A percentile compares a stretch with the other conserved stretches of the same genome.
phyloP scores from a whole-genome alignment of 2,888 invertebrate species.

The Eilema griseolum region DNA sequence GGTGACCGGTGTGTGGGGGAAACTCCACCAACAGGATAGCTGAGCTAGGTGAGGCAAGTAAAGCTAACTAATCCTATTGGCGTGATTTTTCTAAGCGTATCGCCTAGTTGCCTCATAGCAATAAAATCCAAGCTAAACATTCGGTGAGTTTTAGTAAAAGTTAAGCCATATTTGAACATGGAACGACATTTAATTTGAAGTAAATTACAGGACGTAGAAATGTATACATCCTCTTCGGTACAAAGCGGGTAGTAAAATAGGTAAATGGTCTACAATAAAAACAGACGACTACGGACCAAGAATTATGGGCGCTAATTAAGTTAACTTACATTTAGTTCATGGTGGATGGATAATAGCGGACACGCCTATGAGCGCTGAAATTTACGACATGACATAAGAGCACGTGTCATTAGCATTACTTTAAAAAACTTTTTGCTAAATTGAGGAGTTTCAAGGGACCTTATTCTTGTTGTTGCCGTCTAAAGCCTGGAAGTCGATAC shows the following conservation, averaged over 20 bases:
- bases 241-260: background rate
- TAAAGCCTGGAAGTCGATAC: too few species aligned
- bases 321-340: background rate
- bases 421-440: background rate
- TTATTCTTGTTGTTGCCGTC: too few species aligned
- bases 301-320: background rate
- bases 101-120: background rate
- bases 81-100: background rate
- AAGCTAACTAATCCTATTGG: background rate
- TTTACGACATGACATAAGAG: background rate
- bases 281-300: background rate
- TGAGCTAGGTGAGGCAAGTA: too few species aligned
- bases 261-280: background rate
- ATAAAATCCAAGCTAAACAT: background rate
- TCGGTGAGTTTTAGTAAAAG: background rate
- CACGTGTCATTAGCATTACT: background rate
- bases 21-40: background rate
- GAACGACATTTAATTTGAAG: slow-evolving; percentile 1
- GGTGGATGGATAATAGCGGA: background rate
- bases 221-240: background rate
- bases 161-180: background rate
- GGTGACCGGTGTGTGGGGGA: background rate
- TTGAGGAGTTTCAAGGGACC: too few species aligned
- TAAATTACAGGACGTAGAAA: background rate
- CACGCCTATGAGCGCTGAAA: background rate